phyloP scores from a whole-genome alignment of 2,888 invertebrate genomes.

The Chironomus tentans region DNA sequence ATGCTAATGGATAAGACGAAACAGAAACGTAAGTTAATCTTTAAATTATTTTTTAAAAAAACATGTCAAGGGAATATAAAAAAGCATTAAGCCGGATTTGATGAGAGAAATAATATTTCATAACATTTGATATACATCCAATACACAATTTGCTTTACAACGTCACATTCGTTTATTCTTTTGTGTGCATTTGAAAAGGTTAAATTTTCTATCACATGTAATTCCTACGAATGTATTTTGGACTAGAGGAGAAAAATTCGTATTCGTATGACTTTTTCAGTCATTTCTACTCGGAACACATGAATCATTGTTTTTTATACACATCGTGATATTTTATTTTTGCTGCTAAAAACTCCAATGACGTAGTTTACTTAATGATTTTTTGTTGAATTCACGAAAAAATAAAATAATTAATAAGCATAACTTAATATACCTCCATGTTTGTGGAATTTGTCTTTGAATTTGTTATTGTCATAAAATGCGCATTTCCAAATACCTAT shows the following conservation, averaged over 20 bases:
- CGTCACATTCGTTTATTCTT: too few species aligned
- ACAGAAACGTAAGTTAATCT: conserved; percentile 17
- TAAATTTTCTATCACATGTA: too few species aligned
- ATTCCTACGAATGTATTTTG: background rate
- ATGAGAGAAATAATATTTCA: background rate
- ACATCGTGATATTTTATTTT: background rate
- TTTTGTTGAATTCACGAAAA: too few species aligned
- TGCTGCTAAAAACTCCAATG: background rate
- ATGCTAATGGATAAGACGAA: conserved; percentile 26
- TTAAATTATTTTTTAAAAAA: background rate
- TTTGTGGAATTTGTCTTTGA: too few species aligned
- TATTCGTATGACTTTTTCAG: too few species aligned
- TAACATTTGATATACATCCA: too few species aligned
- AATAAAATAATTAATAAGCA: too few species aligned
- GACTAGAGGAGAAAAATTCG: too few species aligned
- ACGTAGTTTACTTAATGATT: background rate
- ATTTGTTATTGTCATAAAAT: background rate
- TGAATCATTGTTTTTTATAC: background rate
- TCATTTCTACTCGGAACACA: too few species aligned
- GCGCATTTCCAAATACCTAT: background rate
- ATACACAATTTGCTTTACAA: too few species aligned
- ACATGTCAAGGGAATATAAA: background rate
- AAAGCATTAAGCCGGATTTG: background rate
- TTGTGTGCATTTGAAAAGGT: too few species aligned
- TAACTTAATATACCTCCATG: too few species aligned